Conservation (phyloP, 2,888 invertebrate species). For the Drosophila mayaguana region DNA sequence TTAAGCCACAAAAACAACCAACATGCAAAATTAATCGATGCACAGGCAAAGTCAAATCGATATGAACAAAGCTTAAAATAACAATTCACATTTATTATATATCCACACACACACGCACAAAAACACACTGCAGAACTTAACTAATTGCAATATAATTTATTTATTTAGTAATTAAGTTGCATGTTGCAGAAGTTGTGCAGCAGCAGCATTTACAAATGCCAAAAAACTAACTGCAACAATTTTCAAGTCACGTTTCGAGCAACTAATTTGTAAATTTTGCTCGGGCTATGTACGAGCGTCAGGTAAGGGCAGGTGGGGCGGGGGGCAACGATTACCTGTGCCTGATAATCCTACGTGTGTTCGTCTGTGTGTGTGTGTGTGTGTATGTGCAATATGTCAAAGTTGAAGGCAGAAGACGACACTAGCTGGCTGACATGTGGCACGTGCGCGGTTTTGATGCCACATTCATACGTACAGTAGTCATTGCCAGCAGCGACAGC, state of each 20-base stretch:
- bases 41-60: constrained; percentile 21
- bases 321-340: constrained; percentile 7
- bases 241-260: constrained; percentile 74
- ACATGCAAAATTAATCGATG: constrained; percentile 23
- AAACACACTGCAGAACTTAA: constrained; percentile 35
- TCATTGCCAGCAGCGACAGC: constrained; percentile 24
- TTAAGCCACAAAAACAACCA: neutral
- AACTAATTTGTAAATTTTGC: constrained; percentile 79
- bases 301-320: neutral
- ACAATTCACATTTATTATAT: constrained; percentile 5
- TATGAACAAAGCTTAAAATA: constrained; percentile 11
- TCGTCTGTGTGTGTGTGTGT: neutral
- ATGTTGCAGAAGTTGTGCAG: constrained; percentile 57
- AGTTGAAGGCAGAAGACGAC: constrained; percentile 43
- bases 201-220: constrained; percentile 28
- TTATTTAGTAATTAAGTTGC: constrained; percentile 75
- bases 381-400: constrained; percentile 66
- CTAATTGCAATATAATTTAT: constrained; percentile 75
- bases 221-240: constrained; percentile 50
- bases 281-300: constrained; percentile 25
- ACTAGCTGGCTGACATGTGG: constrained; percentile 66
- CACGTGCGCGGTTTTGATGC: constrained; percentile 74
- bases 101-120: neutral
- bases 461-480: constrained; percentile 59
- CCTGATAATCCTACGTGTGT: too few species aligned